These are phyloP conservation scores for Meandrusa payeni DNA, from an alignment of 2,888 invertebrate species.

Conservation along the genomic window DNA sequence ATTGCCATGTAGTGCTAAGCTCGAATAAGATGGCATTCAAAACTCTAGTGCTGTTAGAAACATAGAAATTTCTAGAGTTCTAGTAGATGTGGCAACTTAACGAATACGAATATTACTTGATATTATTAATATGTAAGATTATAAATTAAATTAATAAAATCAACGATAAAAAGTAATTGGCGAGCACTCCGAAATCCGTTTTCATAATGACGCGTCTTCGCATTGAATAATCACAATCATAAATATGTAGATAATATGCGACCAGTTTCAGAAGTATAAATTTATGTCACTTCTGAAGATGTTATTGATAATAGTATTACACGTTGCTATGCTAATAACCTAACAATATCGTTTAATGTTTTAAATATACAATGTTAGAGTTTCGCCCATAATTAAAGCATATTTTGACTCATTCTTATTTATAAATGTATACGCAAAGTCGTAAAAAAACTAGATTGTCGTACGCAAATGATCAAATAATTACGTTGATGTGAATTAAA, in stretches of 20 bases:
- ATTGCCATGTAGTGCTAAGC: too few species aligned
- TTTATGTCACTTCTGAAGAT: slow-evolving; percentile 17
- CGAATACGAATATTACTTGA: too few species aligned
- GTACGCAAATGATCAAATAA: too few species aligned
- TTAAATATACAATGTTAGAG: background rate
- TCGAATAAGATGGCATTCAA: too few species aligned
- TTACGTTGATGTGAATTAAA: too few species aligned
- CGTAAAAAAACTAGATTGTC: too few species aligned
- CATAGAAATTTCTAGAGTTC: too few species aligned
- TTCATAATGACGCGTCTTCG: slow-evolving; percentile 1
- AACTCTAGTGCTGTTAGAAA: too few species aligned
- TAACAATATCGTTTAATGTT: slow-evolving; percentile 1
- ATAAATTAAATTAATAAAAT: background rate
- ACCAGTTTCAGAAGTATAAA: slow-evolving; percentile 21
- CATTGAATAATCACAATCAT: slow-evolving; percentile 13
- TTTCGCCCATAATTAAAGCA: background rate
- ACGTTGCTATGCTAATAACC: slow-evolving; percentile 14
- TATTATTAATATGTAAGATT: background rate
- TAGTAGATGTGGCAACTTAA: too few species aligned
- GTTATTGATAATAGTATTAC: slow-evolving; percentile 7
- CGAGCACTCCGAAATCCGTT: background rate
- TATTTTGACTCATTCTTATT: too few species aligned
- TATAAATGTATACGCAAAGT: slow-evolving; percentile 32
- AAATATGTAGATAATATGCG: slow-evolving; percentile 25
- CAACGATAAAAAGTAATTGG: background rate